These are phyloP conservation scores for Dolichomitus sp. DNA, from an alignment of 2,888 invertebrate species.

Conservation along the genomic window DNA sequence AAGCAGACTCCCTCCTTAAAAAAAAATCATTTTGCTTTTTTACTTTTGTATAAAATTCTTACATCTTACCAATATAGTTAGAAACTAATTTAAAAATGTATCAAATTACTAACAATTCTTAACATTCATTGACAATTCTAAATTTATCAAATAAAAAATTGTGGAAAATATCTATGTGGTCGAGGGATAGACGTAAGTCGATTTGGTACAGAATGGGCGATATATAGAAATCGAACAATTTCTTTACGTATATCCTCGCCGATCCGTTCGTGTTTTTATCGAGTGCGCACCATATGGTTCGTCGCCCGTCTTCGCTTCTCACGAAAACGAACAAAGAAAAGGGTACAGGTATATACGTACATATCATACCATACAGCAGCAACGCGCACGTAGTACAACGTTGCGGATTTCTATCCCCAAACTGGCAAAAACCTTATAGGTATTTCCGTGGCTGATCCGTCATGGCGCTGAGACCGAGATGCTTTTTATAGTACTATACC, in stretches of 20 bases:
- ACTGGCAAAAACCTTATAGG: conserved; percentile 51
- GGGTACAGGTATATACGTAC: conserved; percentile 40
- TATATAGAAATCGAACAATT: conserved; percentile 54
- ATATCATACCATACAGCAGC: conserved; percentile 9
- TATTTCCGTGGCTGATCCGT: conserved; percentile 77
- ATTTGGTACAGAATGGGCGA: no score
- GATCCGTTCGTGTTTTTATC: conserved; percentile 31
- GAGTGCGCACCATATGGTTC: conserved; percentile 21
- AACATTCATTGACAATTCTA: no score
- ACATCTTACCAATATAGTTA: no score
- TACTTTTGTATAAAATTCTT: no score
- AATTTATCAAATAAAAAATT: no score
- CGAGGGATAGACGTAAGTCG: no score
- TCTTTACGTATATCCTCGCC: conserved; percentile 42
- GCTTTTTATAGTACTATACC: conserved; percentile 33
- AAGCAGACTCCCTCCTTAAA: no score
- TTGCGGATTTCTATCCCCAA: conserved; percentile 47
- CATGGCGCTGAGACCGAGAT: conserved; percentile 60
- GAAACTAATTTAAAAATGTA: no score
- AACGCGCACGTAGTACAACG: conserved; percentile 26
- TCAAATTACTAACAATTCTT: no score
- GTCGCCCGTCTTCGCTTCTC: conserved; percentile 1
- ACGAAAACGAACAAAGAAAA: conserved; percentile 22
- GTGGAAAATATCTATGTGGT: no score
- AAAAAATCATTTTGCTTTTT: no score